phyloP scores from a whole-genome alignment of 2,888 invertebrate genomes.

The Pediacus dermestoides region DNA sequence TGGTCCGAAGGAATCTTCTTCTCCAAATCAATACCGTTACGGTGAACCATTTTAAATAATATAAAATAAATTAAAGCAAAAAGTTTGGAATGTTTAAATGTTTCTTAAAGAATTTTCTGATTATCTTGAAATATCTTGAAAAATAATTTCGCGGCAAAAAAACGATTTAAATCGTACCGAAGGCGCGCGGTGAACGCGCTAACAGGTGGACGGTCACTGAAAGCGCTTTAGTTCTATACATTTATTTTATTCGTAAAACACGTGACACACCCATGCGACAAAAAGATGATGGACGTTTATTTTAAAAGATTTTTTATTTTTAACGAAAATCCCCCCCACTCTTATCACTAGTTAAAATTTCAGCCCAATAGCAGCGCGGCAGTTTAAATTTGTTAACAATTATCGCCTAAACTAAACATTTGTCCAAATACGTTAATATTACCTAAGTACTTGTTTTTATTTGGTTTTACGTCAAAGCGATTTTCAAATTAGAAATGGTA shows the following conservation, averaged over 20 bases:
- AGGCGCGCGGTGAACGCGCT: slow-evolving; percentile 12
- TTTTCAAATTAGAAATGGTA: no score
- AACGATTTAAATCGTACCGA: slow-evolving; percentile 3
- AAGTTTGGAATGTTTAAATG: neutral
- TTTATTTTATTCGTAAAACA: slow-evolving; percentile 16
- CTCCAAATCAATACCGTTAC: slow-evolving; percentile 21
- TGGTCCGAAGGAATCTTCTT: slow-evolving; percentile 19
- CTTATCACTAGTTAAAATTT: slow-evolving; percentile 12
- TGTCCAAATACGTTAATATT: no score
- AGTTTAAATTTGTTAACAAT: slow-evolving; percentile 3
- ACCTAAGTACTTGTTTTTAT: no score
- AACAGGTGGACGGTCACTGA: slow-evolving; percentile 17
- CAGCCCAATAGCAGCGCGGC: no score
- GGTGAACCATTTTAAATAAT: no score
- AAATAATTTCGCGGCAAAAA: slow-evolving; percentile 10
- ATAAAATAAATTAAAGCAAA: no score
- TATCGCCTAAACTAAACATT: neutral
- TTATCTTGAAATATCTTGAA: slow-evolving; percentile 5
- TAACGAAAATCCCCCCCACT: slow-evolving; percentile 9
- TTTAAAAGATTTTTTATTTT: slow-evolving; percentile 7
- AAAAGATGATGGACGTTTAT: slow-evolving; percentile 12
- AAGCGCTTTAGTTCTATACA: slow-evolving; percentile 10
- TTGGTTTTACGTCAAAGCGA: no score
- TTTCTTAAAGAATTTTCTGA: slow-evolving; percentile 8
- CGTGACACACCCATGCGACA: slow-evolving; percentile 16